Conservation (phyloP, 2,888 invertebrate species). For the Diloba caeruleocephala region DNA sequence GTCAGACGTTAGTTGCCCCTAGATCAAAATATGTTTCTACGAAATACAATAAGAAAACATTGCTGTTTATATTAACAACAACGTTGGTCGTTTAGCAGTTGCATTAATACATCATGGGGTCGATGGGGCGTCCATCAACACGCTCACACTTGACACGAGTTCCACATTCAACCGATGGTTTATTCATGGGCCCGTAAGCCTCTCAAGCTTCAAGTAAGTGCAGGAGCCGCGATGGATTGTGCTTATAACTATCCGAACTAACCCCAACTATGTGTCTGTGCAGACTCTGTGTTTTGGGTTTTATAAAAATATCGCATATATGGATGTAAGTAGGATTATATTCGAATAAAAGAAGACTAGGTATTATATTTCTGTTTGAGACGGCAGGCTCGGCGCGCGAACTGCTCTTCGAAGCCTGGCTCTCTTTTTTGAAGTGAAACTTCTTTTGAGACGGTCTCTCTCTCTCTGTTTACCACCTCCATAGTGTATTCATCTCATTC, state of each 20-base stretch:
- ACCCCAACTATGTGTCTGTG: too few species aligned
- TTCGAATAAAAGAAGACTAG: too few species aligned
- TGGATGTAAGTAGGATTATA: too few species aligned
- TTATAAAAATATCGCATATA: neutral
- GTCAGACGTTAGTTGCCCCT: too few species aligned
- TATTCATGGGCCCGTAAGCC: constrained; percentile 72
- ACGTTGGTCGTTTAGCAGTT: constrained; percentile 49
- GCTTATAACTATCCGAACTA: constrained; percentile 45
- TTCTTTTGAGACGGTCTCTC: too few species aligned
- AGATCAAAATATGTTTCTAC: too few species aligned
- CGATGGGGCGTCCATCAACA: constrained; percentile 71
- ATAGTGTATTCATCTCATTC: too few species aligned
- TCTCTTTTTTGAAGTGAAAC: too few species aligned
- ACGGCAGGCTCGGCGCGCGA: too few species aligned
- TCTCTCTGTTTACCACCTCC: too few species aligned
- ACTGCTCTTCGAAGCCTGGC: too few species aligned
- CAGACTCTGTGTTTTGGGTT: constrained; percentile 8
- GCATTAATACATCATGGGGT: constrained; percentile 47
- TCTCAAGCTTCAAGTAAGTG: constrained; percentile 64
- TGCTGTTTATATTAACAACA: neutral
- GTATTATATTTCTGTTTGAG: too few species aligned
- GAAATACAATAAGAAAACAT: neutral
- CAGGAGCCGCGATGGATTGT: constrained; percentile 60
- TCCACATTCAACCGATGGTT: constrained; percentile 78
- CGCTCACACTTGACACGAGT: constrained; percentile 74